A percentile compares a stretch with the other conserved stretches of the same genome.
phyloP scores from a whole-genome alignment of 2,797 vertebrate genomes.

The Mus spretus region DNA sequence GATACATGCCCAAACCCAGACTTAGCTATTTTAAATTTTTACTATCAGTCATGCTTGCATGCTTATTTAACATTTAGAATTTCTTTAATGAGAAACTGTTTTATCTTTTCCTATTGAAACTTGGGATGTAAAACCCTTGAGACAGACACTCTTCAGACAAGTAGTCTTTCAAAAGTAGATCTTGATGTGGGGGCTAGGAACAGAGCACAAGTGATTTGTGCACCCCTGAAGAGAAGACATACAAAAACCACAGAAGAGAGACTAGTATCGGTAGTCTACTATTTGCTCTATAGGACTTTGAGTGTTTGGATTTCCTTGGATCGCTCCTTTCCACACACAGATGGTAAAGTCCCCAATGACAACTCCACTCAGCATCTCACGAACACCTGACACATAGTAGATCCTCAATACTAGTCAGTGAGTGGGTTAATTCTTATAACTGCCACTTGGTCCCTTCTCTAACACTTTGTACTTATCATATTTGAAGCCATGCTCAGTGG shows the following conservation, averaged over 20 bases:
- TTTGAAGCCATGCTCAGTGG: neutral
- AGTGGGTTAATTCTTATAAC: conserved; percentile 14
- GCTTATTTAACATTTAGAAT: neutral
- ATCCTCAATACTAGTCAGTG: neutral
- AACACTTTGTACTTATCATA: neutral
- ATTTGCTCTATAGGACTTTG: neutral
- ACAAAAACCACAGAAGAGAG: neutral
- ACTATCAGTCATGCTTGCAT: neutral
- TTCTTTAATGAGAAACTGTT: conserved; percentile 28
- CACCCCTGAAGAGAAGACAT: neutral
- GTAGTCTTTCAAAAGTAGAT: conserved; percentile 11
- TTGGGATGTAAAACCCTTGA: neutral
- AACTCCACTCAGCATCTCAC: neutral
- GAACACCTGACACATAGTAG: neutral
- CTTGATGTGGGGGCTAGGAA: neutral
- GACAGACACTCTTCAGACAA: neutral
- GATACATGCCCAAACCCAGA: neutral
- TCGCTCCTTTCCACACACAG: neutral
- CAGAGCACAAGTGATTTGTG: neutral
- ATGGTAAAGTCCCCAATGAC: neutral
- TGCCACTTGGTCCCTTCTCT: neutral
- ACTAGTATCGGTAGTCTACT: neutral
- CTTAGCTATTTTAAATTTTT: neutral
- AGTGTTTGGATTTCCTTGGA: neutral
- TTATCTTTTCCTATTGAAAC: conserved; percentile 49